phyloP scores from a whole-genome alignment of 2,888 invertebrate genomes.

The Liopterus haemorrhoidalis region DNA sequence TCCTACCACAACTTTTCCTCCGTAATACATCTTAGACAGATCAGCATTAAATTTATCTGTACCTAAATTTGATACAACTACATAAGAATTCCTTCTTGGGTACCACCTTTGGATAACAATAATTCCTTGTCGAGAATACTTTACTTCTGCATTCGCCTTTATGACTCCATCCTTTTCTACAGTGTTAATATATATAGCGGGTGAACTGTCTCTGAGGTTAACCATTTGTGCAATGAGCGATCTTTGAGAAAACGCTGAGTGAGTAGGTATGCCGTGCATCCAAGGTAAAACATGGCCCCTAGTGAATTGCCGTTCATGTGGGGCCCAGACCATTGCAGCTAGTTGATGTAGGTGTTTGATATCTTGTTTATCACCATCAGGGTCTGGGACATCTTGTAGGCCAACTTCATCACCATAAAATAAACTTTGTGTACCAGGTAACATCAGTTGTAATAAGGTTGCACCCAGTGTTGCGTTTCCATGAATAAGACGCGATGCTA shows the following conservation, averaged over 20 bases:
- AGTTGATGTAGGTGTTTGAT: conserved; percentile 61
- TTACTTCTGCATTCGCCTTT: conserved; percentile 62
- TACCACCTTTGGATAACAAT: conserved; percentile 73
- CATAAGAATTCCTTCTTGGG: conserved; percentile 70
- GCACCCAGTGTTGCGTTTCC: conserved; percentile 63
- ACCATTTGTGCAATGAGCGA: conserved; percentile 56
- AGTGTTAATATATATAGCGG: conserved; percentile 67
- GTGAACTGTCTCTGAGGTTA: conserved; percentile 55
- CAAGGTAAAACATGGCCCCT: conserved; percentile 55
- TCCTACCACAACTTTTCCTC: conserved; percentile 58
- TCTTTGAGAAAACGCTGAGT: conserved; percentile 50
- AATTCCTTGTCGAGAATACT: conserved; percentile 56
- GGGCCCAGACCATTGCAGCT: conserved; percentile 62
- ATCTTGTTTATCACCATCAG: conserved; percentile 54
- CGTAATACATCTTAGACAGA: conserved; percentile 69
- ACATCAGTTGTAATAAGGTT: conserved; percentile 67
- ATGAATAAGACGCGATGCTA: conserved; percentile 52
- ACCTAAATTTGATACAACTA: conserved; percentile 69
- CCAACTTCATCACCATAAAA: conserved; percentile 92
- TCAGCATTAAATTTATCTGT: conserved; percentile 57
- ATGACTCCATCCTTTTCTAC: conserved; percentile 60
- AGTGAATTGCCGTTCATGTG: conserved; percentile 45
- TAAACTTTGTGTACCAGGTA: conserved; percentile 81
- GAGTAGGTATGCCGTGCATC: conserved; percentile 54
- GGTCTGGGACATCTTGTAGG: conserved; percentile 54